These are phyloP conservation scores for Sapajus apella DNA, from an alignment of 2,113 vertebrate species.

Conservation along the genomic window DNA sequence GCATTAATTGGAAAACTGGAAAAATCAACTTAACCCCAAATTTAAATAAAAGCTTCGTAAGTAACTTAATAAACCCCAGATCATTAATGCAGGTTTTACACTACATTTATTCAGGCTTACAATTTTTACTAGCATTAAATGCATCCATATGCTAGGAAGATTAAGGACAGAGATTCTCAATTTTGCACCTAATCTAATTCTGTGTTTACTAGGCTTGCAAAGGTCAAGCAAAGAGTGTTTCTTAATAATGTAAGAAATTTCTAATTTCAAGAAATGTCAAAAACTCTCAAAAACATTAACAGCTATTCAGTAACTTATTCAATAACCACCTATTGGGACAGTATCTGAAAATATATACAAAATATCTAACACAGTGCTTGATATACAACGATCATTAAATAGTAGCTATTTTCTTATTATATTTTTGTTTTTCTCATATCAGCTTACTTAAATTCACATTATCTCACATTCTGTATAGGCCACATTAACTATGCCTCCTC, in stretches of 20 bases:
- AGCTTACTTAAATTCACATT: background rate
- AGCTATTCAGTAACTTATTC: background rate
- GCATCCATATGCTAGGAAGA: background rate
- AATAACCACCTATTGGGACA: background rate
- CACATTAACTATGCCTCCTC: background rate
- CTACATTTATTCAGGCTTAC: background rate
- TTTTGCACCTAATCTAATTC: constrained; percentile 7
- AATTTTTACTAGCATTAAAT: background rate
- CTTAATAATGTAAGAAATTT: constrained; percentile 3
- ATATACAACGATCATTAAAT: background rate
- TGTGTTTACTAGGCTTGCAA: constrained; percentile 25
- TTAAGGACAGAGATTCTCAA: background rate
- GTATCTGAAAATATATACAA: background rate
- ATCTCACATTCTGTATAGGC: background rate
- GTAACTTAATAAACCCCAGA: constrained; percentile 4
- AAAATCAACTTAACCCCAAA: constrained; percentile 22
- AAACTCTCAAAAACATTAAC: background rate
- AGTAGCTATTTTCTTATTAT: background rate
- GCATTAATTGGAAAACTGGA: background rate
- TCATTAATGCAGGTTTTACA: background rate
- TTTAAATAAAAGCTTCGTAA: constrained; percentile 38
- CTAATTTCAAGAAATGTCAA: background rate
- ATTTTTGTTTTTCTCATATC: background rate
- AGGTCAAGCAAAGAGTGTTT: background rate
- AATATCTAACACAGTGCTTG: background rate